phyloP scores from a whole-genome alignment of 1,140 invertebrate species.

The Brachionus calyciflorus region DNA sequence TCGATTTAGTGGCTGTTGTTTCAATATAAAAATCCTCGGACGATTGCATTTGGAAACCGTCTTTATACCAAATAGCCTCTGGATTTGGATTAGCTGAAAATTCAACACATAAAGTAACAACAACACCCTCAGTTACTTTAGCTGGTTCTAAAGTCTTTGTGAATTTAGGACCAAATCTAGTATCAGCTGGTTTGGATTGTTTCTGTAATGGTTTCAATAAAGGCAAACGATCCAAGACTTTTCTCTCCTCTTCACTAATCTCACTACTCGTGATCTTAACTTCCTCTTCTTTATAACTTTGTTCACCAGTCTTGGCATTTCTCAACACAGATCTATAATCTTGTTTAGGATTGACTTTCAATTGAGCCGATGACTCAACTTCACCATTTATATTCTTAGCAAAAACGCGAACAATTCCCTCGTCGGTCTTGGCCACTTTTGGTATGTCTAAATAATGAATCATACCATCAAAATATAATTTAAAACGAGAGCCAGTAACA shows the following conservation, averaged over 20 bases:
- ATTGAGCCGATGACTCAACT: slow-evolving; percentile 77
- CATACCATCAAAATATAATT: slow-evolving; percentile 85
- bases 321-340: slow-evolving; percentile 88
- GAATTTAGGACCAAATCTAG: slow-evolving; percentile 9
- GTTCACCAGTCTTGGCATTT: slow-evolving; percentile 57
- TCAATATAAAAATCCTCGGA: slow-evolving; percentile 44
- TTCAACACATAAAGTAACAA: background rate
- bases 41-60: slow-evolving; percentile 41
- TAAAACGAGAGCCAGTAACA: slow-evolving; percentile 86
- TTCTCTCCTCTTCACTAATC: background rate
- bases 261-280: slow-evolving; percentile 8
- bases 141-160: slow-evolving; percentile 16
- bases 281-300: slow-evolving; percentile 1
- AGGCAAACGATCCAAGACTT: slow-evolving; percentile 19
- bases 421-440: slow-evolving; percentile 89
- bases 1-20: background rate
- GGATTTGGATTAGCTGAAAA: slow-evolving; percentile 8
- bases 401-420: slow-evolving; percentile 85
- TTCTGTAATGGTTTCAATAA: slow-evolving; percentile 38
- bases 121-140: slow-evolving; percentile 31
- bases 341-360: slow-evolving; percentile 84
- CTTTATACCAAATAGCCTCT: slow-evolving; percentile 37
- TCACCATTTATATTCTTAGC: slow-evolving; percentile 88
- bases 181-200: slow-evolving; percentile 40
- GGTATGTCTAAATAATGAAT: slow-evolving; percentile 97